Evolutionary conservation across 2,797 vertebrate species (phyloP).

Genomic region (Tachyglossus aculeatus): DNA sequence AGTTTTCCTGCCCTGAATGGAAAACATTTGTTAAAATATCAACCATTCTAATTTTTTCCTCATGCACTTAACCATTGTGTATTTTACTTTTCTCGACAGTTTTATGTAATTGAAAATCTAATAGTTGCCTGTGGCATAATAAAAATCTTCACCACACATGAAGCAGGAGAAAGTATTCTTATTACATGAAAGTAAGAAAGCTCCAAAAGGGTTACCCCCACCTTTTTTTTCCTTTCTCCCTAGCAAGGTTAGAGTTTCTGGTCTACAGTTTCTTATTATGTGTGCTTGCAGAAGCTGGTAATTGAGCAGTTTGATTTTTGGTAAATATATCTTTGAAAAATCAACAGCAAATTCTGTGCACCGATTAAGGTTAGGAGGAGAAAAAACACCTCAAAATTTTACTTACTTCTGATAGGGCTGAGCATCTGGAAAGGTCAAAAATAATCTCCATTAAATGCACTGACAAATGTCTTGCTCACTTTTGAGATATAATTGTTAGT

Average conservation of each 20-base stretch:
- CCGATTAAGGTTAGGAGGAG: constrained; percentile 49
- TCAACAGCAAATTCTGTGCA: constrained; percentile 34
- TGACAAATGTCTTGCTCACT: constrained; percentile 38
- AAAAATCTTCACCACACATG: constrained; percentile 5
- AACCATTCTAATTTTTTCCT: constrained; percentile 52
- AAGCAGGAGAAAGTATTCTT: neutral
- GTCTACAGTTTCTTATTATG: constrained; percentile 51
- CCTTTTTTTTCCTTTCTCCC: neutral
- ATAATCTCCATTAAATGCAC: constrained; percentile 38
- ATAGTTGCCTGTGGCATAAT: neutral
- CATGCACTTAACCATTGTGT: constrained; percentile 37
- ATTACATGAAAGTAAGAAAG: constrained; percentile 16
- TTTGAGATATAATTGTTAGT: constrained; percentile 18
- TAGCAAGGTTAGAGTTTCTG: constrained; percentile 23
- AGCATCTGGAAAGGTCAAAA: constrained; percentile 53
- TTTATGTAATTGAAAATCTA: constrained; percentile 49
- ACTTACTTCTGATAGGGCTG: constrained; percentile 49
- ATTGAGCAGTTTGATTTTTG: constrained; percentile 42
- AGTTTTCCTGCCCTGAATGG: constrained; percentile 40
- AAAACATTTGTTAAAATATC: constrained; percentile 54
- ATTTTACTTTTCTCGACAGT: constrained; percentile 50
- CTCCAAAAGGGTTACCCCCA: neutral
- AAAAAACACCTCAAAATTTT: constrained; percentile 14
- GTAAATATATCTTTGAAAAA: constrained; percentile 54
- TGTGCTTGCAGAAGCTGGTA: constrained; percentile 37